Conservation (phyloP, 1,140 invertebrate genomes). For the Brachionus koreanus region DNA sequence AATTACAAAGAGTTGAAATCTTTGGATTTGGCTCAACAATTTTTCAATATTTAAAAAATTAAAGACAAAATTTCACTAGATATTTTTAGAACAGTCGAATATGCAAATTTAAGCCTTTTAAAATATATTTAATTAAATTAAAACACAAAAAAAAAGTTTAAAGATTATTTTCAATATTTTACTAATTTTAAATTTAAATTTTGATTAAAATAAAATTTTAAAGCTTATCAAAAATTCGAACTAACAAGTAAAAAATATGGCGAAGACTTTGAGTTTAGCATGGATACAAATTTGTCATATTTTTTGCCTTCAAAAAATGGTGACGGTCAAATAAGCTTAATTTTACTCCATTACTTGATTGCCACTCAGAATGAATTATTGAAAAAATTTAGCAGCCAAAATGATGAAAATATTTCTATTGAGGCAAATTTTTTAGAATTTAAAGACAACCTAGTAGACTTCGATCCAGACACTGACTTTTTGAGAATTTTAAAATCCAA, state of each 20-base stretch:
- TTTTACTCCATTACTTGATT: background rate
- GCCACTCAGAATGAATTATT: background rate
- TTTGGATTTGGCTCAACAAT: too few relatives aligned
- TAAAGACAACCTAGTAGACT: background rate
- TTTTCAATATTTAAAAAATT: too few relatives aligned
- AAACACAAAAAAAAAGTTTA: background rate
- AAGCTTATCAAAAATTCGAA: background rate
- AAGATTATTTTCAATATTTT: background rate
- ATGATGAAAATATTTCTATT: background rate
- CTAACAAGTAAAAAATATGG: background rate
- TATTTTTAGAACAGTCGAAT: too few relatives aligned
- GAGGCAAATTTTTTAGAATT: background rate
- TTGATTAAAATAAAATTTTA: background rate
- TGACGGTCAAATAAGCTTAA: background rate
- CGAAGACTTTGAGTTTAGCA: background rate
- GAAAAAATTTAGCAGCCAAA: background rate
- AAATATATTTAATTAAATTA: too few relatives aligned
- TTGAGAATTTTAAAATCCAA: conserved; percentile 7
- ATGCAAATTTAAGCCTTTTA: too few relatives aligned
- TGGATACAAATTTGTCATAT: background rate
- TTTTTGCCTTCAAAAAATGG: conserved; percentile 9
- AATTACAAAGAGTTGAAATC: too few relatives aligned
- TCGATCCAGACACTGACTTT: conserved; percentile 11
- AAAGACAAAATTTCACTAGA: too few relatives aligned
- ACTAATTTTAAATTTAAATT: background rate